These are phyloP conservation scores for Yasuhikotakia modesta DNA, from an alignment of 2,797 vertebrate species.

Conservation along the genomic window DNA sequence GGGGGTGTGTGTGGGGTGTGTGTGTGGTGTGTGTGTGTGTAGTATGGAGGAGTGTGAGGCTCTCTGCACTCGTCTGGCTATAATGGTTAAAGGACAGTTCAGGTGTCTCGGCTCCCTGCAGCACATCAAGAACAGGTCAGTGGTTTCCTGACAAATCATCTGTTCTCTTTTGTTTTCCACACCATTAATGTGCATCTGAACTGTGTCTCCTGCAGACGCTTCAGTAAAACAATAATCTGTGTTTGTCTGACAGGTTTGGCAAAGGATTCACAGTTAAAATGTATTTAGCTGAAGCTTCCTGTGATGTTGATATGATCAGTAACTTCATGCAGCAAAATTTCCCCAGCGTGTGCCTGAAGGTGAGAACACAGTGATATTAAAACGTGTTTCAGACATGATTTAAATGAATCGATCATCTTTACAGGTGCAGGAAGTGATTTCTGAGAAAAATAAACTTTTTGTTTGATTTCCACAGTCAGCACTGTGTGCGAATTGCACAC, in stretches of 20 bases:
- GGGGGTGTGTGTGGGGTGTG: neutral
- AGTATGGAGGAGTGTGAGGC: constrained; percentile 99
- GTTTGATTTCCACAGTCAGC: too few relatives aligned
- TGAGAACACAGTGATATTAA: constrained; percentile 65
- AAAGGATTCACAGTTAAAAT: constrained; percentile 97
- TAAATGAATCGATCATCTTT: too few relatives aligned
- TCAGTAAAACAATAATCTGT: constrained; percentile 48
- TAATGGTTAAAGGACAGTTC: constrained; percentile 97
- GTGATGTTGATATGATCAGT: constrained; percentile 81
- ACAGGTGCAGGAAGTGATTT: too few relatives aligned
- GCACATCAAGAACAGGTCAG: constrained; percentile 98
- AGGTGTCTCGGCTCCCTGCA: constrained; percentile 94
- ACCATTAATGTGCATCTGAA: neutral
- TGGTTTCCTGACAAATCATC: constrained; percentile 49
- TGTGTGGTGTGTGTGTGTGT: constrained; percentile 53
- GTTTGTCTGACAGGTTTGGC: constrained; percentile 82
- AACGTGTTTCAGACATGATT: too few relatives aligned
- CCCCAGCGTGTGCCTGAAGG: constrained; percentile 92
- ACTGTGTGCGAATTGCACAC: too few relatives aligned
- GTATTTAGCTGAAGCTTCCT: constrained; percentile 83
- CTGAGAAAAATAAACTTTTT: too few relatives aligned
- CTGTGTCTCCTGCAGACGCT: constrained; percentile 21
- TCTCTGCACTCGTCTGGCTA: constrained; percentile 92
- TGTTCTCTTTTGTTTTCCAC: constrained; percentile 50
- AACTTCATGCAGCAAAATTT: constrained; percentile 89